A percentile compares a stretch with the other conserved stretches of the same genome.
phyloP scores from a whole-genome alignment of 2,888 invertebrate species.

The Apantesis nais region DNA sequence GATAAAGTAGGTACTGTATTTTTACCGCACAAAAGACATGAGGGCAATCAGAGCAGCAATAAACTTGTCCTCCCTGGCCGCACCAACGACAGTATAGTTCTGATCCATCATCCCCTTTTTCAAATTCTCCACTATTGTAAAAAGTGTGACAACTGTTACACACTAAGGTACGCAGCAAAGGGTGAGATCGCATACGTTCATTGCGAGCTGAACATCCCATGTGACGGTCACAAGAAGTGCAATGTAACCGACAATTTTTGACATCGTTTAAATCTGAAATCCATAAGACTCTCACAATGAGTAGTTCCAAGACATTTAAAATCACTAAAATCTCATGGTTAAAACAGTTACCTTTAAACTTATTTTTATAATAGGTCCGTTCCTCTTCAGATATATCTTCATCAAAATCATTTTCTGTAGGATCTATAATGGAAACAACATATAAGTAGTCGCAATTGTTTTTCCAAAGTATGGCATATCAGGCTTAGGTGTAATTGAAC shows the following conservation, averaged over 20 bases:
- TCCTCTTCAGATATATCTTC: constrained; percentile 84
- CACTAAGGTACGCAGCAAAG: constrained; percentile 89
- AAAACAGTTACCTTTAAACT: constrained; percentile 72
- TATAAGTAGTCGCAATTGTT: neutral
- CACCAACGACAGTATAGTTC: constrained; percentile 94
- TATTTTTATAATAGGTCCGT: constrained; percentile 77
- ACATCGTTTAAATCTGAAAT: constrained; percentile 86
- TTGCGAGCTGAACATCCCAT: constrained; percentile 89
- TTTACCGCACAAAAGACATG: constrained; percentile 90
- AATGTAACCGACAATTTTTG: constrained; percentile 87
- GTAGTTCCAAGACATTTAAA: neutral
- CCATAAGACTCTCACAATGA: neutral
- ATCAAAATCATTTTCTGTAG: constrained; percentile 81
- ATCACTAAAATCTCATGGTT: neutral
- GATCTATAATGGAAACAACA: constrained; percentile 61
- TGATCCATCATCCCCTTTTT: constrained; percentile 93
- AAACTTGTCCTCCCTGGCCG: constrained; percentile 92
- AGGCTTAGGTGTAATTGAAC: constrained; percentile 11
- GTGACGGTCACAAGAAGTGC: constrained; percentile 91
- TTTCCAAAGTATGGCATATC: neutral
- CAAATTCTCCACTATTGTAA: constrained; percentile 92
- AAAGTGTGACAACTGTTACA: constrained; percentile 91
- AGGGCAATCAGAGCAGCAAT: constrained; percentile 91
- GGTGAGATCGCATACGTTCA: constrained; percentile 90
- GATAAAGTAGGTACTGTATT: constrained; percentile 18